Evolutionary conservation across 92 coral and sea anemone genomes (phyloP).

Genomic region (Anthopleura xanthogrammica): DNA sequence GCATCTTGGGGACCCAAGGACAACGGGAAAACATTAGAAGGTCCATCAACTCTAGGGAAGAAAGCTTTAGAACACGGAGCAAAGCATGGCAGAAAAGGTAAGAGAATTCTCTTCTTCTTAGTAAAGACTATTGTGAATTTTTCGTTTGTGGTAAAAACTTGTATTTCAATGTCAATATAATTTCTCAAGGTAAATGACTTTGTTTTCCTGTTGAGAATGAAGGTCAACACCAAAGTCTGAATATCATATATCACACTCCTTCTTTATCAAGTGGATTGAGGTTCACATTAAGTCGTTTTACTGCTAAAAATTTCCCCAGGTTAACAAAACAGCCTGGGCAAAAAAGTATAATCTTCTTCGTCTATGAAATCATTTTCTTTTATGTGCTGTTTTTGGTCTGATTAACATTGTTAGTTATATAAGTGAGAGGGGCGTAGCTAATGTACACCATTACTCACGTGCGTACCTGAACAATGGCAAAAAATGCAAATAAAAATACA

Average conservation of each 20-base stretch:
- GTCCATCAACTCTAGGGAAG: slow-evolving; percentile 49
- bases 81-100: slow-evolving; percentile 46
- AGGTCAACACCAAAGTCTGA: background rate
- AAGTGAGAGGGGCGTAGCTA: no score
- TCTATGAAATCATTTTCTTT: background rate
- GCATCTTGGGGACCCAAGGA: slow-evolving; percentile 71
- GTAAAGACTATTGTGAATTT: background rate
- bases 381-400: background rate
- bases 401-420: background rate
- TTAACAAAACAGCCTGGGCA: no score
- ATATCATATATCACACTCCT: no score
- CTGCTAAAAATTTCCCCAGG: background rate
- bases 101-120: no score
- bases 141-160: background rate
- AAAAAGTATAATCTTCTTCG: background rate
- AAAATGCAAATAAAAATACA: no score
- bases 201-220: background rate
- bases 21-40: slow-evolving; percentile 44
- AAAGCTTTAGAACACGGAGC: slow-evolving; percentile 54
- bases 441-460: no score
- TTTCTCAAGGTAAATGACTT: background rate
- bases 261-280: no score
- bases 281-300: background rate
- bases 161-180: background rate
- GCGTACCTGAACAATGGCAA: no score